These are phyloP conservation scores for Myrmecobius fasciatus DNA, from an alignment of 2,113 vertebrate genomes.

Conservation along the genomic window DNA sequence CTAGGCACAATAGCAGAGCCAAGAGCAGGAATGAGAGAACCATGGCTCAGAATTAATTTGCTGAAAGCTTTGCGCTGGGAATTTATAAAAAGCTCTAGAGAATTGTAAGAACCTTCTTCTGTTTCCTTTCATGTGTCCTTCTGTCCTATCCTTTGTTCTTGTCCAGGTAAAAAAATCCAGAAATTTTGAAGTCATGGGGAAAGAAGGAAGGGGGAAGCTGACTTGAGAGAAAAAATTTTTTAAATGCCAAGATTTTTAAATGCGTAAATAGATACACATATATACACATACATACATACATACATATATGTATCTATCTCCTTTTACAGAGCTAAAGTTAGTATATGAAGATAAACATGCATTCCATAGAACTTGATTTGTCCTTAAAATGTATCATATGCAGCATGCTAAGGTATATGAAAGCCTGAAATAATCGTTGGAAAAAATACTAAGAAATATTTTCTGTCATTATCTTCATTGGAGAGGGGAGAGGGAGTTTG, in stretches of 20 bases:
- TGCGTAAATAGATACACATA: background rate
- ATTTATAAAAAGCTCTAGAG: slow-evolving; percentile 53
- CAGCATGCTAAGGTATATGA: background rate
- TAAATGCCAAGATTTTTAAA: too few species aligned
- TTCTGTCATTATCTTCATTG: background rate
- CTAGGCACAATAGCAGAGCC: background rate
- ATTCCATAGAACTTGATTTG: slow-evolving; percentile 48
- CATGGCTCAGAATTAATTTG: slow-evolving; percentile 47
- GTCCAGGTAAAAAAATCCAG: slow-evolving; percentile 25
- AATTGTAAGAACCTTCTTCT: slow-evolving; percentile 38
- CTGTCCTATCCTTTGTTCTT: slow-evolving; percentile 47
- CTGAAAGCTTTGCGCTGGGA: slow-evolving; percentile 45
- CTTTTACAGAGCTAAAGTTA: slow-evolving; percentile 44
- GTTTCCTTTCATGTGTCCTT: slow-evolving; percentile 39
- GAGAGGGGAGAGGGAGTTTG: background rate
- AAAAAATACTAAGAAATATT: background rate
- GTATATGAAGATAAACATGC: slow-evolving; percentile 1
- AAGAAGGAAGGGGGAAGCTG: slow-evolving; percentile 7
- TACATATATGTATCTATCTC: background rate
- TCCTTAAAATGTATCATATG: background rate
- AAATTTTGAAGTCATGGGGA: slow-evolving; percentile 47
- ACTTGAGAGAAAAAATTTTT: slow-evolving; percentile 11
- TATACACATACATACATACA: too few species aligned
- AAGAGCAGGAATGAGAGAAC: slow-evolving; percentile 14
- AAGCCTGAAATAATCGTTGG: background rate